Base-by-base conservation (phyloP, 1,140 invertebrate genomes). In the Asbolus verrucosus region DNA sequence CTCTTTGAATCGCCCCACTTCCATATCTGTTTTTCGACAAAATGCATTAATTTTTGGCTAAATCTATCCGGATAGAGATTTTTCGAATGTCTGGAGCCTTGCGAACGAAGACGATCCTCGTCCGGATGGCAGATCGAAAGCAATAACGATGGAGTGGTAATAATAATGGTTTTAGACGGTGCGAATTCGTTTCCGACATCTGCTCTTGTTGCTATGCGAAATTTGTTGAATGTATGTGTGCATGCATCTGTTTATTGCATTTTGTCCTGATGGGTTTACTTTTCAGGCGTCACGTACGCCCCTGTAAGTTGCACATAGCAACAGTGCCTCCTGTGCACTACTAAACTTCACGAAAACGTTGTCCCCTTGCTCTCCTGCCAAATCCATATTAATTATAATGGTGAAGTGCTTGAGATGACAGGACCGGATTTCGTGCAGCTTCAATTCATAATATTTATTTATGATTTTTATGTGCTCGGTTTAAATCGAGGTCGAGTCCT, bases 211-310 rank as follows among this genome's bases (percentile, higher is more conserved):
- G 21, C 46, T 27, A 54, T 54, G 46, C 46, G 46, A 50, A 54
- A 27, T 54, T 54, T 21, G 21, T 54, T 24, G 4, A 11, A 14
- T 54, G 19, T 14, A 14, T 27, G 46, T 24, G 11, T 27, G 21
- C 21, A 24, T 54, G 46, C 46, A 54, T 54, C 46, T 54, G 46
- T 54, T 54, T 54, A 54, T 54, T 54, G 46, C 46, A 54, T 54
- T 54, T 54, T 54, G 14, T 27, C 41, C 19, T 27, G 46, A 54
- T 54, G 46, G 21, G 46, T 54, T 54, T 54, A 54, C 19, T 54
- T 54, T 54, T 54, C 18, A 54, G 21, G 46, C 15, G 43, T 50
- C 43, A 50, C 43, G 43, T 50, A 21, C 43, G 15, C 43, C 43
- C 43, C 43, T 50, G 43, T 14, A 21, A 50, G 5, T 21, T 50